phyloP scores from a whole-genome alignment of 2,797 vertebrate genomes.

The Phylloscopus collybita region DNA sequence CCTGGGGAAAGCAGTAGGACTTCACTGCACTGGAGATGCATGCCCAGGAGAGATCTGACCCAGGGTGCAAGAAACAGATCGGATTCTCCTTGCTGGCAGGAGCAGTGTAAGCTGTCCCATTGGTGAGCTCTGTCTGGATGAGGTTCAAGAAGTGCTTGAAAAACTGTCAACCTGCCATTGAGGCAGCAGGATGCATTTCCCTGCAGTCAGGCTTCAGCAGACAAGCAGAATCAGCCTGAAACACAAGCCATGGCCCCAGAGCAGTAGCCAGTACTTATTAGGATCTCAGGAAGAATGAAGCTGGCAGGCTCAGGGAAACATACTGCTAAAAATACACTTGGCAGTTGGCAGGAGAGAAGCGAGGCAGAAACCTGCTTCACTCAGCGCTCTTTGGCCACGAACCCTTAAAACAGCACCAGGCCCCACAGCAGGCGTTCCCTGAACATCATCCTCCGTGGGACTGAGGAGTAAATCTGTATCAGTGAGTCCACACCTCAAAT shows the following conservation, averaged over 20 bases:
- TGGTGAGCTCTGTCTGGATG: background rate
- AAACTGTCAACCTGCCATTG: background rate
- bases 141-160: background rate
- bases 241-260: background rate
- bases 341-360: background rate
- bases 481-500: background rate
- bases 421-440: background rate
- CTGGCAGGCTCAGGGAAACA: background rate
- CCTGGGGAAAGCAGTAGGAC: background rate
- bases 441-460: background rate
- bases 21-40: background rate
- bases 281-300: background rate
- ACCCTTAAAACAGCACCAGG: background rate
- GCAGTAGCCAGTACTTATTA: background rate
- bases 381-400: background rate
- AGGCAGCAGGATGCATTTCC: background rate
- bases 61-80: rapidly evolving
- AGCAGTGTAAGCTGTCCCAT: background rate
- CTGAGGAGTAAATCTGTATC: background rate
- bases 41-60: background rate
- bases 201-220: background rate
- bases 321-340: conserved; percentile 27
- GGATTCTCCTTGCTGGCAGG: background rate
- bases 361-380: background rate
- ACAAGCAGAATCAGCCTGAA: background rate